Percentiles rank a stretch among this genome's conserved stretches.
Conservation (phyloP, 35 echinoderm and acorn worm species). For the Strongylocentrotus purpuratus region DNA sequence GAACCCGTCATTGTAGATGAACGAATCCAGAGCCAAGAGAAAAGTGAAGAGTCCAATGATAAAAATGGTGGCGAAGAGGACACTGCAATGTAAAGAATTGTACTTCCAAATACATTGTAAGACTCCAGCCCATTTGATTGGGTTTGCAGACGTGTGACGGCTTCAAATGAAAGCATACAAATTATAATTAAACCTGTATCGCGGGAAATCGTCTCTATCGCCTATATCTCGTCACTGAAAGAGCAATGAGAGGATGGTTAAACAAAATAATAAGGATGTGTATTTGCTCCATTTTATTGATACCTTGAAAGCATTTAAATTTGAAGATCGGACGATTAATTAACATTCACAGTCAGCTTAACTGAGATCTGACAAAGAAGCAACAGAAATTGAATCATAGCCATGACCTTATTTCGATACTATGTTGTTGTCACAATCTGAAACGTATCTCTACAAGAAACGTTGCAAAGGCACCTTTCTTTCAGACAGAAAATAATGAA, state of each 20-base stretch:
- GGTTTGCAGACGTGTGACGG: not conserved
- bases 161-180: not conserved
- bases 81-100: not conserved
- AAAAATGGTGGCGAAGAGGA: not conserved
- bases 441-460: not conserved
- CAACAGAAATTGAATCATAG: not conserved
- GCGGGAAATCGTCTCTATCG: not conserved
- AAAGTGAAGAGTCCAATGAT: not conserved
- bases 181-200: not conserved
- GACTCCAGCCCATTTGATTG: not conserved
- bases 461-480: not conserved
- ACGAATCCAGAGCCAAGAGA: not conserved
- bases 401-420: not conserved
- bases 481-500: not conserved
- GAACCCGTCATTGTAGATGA: not conserved
- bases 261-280: too few species aligned
- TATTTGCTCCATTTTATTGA: too few species aligned
- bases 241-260: too few species aligned
- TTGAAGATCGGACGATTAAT: not conserved
- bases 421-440: not conserved
- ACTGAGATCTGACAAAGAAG: too few species aligned
- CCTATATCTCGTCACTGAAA: not conserved
- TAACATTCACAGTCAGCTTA: too few species aligned
- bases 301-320: too few species aligned
- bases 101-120: not conserved